Evolutionary conservation across 2,797 vertebrate species (phyloP).

Genomic region (Podargus strigoides): DNA sequence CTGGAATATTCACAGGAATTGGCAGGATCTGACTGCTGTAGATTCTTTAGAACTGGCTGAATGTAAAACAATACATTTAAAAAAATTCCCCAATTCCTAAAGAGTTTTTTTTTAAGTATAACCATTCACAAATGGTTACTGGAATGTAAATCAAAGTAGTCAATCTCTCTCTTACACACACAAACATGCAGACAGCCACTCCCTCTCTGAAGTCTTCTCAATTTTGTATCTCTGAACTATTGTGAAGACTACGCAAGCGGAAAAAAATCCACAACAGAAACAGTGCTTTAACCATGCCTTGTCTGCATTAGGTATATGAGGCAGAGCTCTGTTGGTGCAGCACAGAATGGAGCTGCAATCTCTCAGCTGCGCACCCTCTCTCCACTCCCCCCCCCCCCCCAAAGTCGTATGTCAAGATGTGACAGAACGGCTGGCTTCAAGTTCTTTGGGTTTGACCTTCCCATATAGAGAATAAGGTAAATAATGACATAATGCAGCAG

Average conservation of each 20-base stretch:
- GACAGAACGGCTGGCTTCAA: not conserved
- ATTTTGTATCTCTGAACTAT: not conserved
- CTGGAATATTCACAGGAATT: not conserved
- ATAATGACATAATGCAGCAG: not conserved
- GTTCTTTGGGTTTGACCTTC: slow-evolving; percentile 7
- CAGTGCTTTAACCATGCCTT: not conserved
- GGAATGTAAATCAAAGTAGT: not conserved
- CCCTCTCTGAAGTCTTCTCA: not conserved
- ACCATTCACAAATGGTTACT: not conserved
- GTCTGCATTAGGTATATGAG: not conserved
- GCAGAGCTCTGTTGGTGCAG: not conserved
- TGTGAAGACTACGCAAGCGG: not conserved
- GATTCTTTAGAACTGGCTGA: not conserved
- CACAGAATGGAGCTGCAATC: not conserved
- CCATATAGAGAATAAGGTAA: not conserved
- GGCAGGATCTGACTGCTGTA: not conserved
- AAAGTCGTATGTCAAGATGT: not conserved
- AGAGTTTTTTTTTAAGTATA: not conserved
- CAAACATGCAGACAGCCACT: not conserved
- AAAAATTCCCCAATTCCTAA: not conserved
- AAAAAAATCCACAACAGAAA: not conserved
- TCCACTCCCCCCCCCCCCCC: not conserved
- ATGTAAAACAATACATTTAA: not conserved
- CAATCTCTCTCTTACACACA: not conserved
- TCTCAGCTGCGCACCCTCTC: no score